Base-by-base conservation (phyloP, 1,140 invertebrate species). In the Ostrea denselamellosa region DNA sequence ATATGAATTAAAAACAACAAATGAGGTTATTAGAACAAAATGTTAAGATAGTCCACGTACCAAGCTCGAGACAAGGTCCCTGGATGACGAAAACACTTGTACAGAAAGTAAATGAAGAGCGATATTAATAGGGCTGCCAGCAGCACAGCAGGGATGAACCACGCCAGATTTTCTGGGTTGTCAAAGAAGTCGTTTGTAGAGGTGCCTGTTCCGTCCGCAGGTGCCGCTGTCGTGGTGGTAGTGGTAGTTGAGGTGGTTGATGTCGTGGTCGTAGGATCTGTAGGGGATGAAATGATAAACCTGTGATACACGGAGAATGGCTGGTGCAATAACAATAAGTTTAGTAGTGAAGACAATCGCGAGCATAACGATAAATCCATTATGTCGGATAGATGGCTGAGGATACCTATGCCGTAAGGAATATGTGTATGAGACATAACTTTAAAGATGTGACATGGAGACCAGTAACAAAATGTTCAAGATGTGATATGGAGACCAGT, bases 111-210 rank as follows among this genome's bases (percentile, higher is more conserved):
- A 28, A 77, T 34, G 5, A 87, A 81, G 12, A 89, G 65, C 10
- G 19, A 82, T 7, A 68, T 9, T 86, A 87, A 82, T 9, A 28
- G 22, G 1, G 88, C 88, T 25, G 85, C 14, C 3, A 86, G 52
- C 10, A 89, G 83, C 53, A 89, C 85, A 0, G 88, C 83, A 1
- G 88, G 88, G 0, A 89, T 85, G 81, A 89, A 89, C 88, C 88
- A 89, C 3, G 82, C 85, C 14, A 89, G 54, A 19, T 85, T 56
- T 53, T 86, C 83, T 12, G 65, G 83, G 22, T 82, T 65, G 10
- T 85, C 83, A 17, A 89, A 86, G 28, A 86, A 86, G 19, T 25
- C 68, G 34, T 51, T 58, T 9, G 54, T 65, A 14, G 58, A 71
- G 10, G 52, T 65, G 56, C 81, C 62, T 22, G 62, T 28, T 28